Base-by-base conservation (phyloP, 2,797 vertebrate genomes). In the Poecile montanus region DNA sequence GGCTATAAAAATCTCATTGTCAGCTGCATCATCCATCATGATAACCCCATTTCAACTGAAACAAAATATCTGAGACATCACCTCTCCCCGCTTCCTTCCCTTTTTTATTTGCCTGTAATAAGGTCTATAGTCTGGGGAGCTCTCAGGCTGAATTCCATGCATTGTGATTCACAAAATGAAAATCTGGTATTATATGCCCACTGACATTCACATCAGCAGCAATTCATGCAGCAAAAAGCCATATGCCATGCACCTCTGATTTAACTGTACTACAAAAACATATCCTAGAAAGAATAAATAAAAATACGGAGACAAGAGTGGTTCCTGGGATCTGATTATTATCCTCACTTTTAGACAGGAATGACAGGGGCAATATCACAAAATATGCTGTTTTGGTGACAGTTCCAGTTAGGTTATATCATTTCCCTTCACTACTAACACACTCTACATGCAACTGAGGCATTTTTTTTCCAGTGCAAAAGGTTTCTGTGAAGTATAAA, bases 211-310 rank as follows among this genome's bases (percentile, higher is more conserved):
- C 94, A 97, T 97, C 96, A 80, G 94, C 79, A 96, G 95, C 95
- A 97, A 97, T 94, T 97, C 97, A 97, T 94, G 98, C 96, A 88
- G 95, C 96, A 97, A 97, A 97, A 97, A 94, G 86, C 96, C 97
- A 97, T 97, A 97, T 98, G 97, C 96, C 95, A 73, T 21, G 62
- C 87, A 96, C 96, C 83, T 95, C 85, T 72, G 87, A 96, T 94
- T 96, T 94, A 93, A 95, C 89, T 89, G 80, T 91, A 95, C 88
- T 88, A 96, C 17, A 53, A 92, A 93, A 89, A 96, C 15, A 70
- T n/a, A 88, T 34, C 88, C 75, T 88, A 60, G 84, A 95, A 91
- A 86, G 91, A 92, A 90, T 76, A 95, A 96, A 96, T 89, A 89
- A 93, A 92, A 93, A 93, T 47, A 66, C 3, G 32, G 65, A 79